Evolutionary conservation across 2,888 invertebrate species (phyloP).

Genomic region (Willowsia nigromaculata): DNA sequence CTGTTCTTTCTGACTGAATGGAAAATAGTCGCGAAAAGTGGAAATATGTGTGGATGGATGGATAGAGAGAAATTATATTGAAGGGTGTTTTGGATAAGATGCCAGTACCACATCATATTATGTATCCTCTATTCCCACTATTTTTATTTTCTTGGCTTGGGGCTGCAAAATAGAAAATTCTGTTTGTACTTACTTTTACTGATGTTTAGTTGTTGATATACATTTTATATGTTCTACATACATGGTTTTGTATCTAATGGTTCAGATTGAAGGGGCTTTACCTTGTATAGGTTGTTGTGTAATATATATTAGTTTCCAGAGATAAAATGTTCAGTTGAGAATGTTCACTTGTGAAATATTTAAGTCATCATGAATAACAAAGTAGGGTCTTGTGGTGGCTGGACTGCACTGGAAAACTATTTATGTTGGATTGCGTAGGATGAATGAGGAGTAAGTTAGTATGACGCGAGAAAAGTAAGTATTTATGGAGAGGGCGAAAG

Average conservation of each 20-base stretch:
- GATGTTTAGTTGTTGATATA: not conserved
- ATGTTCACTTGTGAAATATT: slow-evolving; percentile 43
- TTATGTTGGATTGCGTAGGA: slow-evolving; percentile 16
- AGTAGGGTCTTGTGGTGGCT: slow-evolving; percentile 31
- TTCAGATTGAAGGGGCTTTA: slow-evolving; percentile 13
- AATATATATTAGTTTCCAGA: not conserved
- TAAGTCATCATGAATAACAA: slow-evolving; percentile 53
- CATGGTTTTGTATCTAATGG: not conserved
- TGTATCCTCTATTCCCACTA: not conserved
- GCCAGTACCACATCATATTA: not conserved
- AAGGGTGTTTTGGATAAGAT: not conserved
- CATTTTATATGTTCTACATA: not conserved
- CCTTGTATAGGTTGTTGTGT: not conserved
- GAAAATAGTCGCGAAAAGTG: not conserved
- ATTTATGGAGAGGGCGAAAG: not conserved
- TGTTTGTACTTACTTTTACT: not conserved
- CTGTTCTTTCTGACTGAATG: not conserved
- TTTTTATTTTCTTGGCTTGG: not conserved
- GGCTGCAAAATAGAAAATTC: slow-evolving; percentile 12
- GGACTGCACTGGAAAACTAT: slow-evolving; percentile 6
- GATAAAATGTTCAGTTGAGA: slow-evolving; percentile 13
- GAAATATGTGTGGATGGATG: slow-evolving; percentile 6
- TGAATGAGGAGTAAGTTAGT: not conserved
- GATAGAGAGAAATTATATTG: not conserved
- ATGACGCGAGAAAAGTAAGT: not conserved